A percentile compares a stretch with the other conserved stretches of the same genome.
These are phyloP conservation scores for Cairina moschata DNA, from an alignment of 2,113 vertebrate genomes.

Conservation along the genomic window DNA sequence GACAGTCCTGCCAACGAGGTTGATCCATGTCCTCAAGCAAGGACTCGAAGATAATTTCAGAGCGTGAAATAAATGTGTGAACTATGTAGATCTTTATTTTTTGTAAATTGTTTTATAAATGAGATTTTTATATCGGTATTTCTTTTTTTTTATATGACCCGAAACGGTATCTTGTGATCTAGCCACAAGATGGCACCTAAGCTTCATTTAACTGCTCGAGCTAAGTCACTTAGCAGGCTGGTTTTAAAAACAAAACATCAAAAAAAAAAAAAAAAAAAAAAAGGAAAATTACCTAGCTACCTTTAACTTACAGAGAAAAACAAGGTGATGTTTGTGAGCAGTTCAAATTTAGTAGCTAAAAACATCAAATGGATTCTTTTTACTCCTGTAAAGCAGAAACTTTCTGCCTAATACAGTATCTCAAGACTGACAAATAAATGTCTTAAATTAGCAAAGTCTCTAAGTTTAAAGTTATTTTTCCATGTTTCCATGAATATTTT, in stretches of 20 bases:
- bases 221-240: conserved; percentile 71
- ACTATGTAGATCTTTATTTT: background rate
- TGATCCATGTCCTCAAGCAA: background rate
- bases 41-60: background rate
- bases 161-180: background rate
- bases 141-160: background rate
- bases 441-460: background rate
- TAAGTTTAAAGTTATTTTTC: background rate
- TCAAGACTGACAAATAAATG: background rate
- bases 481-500: background rate
- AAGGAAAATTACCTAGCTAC: background rate
- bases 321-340: background rate
- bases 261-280: background rate
- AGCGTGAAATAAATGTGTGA: background rate
- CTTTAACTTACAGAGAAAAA: background rate
- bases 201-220: background rate
- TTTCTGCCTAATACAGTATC: background rate
- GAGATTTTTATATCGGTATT: background rate
- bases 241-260: conserved; percentile 25
- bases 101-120: background rate
- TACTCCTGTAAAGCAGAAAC: background rate
- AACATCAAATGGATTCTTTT: background rate
- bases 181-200: conserved; percentile 72
- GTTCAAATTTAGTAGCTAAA: background rate
- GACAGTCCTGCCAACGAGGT: background rate